Percentiles rank a stretch among this genome's conserved stretches.
phyloP scores from a whole-genome alignment of 2,113 vertebrate species.

The Struthio camelus region DNA sequence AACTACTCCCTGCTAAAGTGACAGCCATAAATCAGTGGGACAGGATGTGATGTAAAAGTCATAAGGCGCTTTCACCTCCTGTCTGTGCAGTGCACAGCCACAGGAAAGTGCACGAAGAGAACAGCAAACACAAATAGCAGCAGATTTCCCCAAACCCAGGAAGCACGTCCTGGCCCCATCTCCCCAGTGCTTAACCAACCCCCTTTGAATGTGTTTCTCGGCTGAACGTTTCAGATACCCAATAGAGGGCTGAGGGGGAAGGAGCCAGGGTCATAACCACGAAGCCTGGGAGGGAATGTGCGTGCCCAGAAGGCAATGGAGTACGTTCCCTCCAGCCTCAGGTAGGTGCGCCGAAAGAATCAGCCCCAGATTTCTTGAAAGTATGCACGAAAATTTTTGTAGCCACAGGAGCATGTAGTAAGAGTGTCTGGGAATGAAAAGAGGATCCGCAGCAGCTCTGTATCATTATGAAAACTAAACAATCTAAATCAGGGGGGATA shows the following conservation, averaged over 20 bases:
- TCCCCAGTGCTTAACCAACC: background rate
- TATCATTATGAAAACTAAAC: background rate
- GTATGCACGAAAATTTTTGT: constrained; percentile 16
- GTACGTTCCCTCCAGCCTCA: constrained; percentile 7
- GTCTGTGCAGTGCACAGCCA: background rate
- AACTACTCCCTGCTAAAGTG: constrained; percentile 31
- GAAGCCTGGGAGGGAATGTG: background rate
- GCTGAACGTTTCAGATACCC: constrained; percentile 8
- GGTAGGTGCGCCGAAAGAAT: constrained; percentile 62
- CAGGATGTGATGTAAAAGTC: background rate
- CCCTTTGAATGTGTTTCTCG: background rate
- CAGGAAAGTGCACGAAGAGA: background rate
- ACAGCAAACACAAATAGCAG: accelerated
- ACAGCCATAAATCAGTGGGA: constrained; percentile 17
- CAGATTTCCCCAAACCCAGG: background rate
- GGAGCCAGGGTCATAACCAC: constrained; percentile 47
- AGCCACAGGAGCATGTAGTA: background rate
- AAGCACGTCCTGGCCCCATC: accelerated
- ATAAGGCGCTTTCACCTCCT: background rate
- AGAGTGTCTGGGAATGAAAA: background rate
- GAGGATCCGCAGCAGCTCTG: background rate
- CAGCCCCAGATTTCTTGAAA: constrained; percentile 33
- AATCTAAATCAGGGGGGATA: background rate
- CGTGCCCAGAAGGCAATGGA: background rate
- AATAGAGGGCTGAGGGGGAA: background rate